Conservation (phyloP, 2,888 invertebrate genomes). For the Oasisia sp. region DNA sequence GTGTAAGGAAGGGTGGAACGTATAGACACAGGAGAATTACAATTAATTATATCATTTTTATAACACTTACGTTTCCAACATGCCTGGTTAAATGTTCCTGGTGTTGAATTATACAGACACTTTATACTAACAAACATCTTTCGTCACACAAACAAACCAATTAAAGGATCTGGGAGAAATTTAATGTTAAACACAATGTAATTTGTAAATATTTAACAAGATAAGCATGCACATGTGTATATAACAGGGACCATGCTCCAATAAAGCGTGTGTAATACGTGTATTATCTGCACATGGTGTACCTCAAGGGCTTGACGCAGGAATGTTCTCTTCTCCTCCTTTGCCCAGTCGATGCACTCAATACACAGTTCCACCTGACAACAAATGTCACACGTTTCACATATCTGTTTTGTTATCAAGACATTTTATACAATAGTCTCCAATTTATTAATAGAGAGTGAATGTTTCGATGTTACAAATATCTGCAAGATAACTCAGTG, state of each 20-base stretch:
- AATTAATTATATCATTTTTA: no score
- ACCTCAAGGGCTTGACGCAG: constrained; percentile 91
- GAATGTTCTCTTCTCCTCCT: constrained; percentile 96
- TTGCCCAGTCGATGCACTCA: constrained; percentile 99
- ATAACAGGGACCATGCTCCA: not conserved
- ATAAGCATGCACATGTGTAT: not conserved
- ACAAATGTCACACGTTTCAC: not conserved
- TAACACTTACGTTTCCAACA: no score
- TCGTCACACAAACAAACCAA: no score
- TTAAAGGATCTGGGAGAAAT: no score
- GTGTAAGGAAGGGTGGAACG: no score
- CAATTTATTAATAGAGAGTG: not conserved
- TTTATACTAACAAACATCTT: no score
- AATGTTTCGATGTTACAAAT: not conserved
- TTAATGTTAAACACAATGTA: not conserved
- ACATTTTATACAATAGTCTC: not conserved
- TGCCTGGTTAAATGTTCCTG: no score
- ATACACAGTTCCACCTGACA: constrained; percentile 68
- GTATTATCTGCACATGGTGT: not conserved
- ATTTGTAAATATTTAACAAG: not conserved
- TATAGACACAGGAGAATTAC: no score
- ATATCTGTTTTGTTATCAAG: not conserved
- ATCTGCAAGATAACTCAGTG: not conserved
- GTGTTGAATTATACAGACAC: no score
- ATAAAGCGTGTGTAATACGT: not conserved